Evolutionary conservation across 2,113 vertebrate species (phyloP), one percentile per base, ranked within the genome.

Genomic region (Hippocampus comes): DNA sequence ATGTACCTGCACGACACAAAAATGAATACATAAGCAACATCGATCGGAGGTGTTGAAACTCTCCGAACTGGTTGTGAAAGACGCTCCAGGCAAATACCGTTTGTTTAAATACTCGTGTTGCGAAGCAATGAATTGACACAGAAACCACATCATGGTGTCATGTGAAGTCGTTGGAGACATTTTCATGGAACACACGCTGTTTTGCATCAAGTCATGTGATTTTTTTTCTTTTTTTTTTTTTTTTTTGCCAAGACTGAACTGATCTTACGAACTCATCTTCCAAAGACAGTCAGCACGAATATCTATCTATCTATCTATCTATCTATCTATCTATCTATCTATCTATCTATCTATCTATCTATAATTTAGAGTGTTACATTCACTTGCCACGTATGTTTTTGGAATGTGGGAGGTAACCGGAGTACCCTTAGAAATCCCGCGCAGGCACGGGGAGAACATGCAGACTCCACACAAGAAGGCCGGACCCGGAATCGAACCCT

Each of bases 61-160:
- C 61, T 82, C 41, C 1, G 18, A 77, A 80, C 74, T 65, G 66
- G 76, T 74, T 80, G n/a, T 43, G 56, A 75, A 83, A 67, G 6
- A 49, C 18, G 72, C 74, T 59, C 38, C 4, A 48, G 72, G 78
- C 20, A 1, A 68, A 43, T 42, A 34, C 53, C 64, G 61, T 86
- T 77, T 79, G 23, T 71, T 51, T 63, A 64, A 78, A 76, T 72
- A 68, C 65, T 48, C 23, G 6, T 42, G 23, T 57, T 74, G 34
- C 79, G 61, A 25, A 61, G 60, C 34, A 64, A 6, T 67, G 61
- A 49, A 64, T 25, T 67, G 69, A 60, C 21, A 76, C 68, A 80
- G 71, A 74, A 78, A 41, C 46, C 18, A 51, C 63, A 74, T 79
- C 81, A 72, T 70, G 63, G 67, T 73, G 25, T 66, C 21, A 72